Evolutionary conservation across 2,797 vertebrate species (phyloP), one percentile per base, ranked within the genome.

Genomic region (Euthynnus affinis): DNA sequence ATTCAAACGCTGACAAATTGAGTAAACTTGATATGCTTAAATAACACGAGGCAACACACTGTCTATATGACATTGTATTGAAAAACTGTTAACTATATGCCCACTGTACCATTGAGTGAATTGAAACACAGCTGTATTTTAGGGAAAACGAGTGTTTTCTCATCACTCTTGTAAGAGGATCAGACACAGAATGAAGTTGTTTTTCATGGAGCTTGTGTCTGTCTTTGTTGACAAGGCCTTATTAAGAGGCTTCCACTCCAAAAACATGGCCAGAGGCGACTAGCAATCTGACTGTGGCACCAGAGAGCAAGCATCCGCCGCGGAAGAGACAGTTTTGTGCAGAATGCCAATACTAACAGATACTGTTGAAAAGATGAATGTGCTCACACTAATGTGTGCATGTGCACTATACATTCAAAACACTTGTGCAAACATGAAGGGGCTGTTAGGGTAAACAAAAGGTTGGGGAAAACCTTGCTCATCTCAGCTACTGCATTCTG

Each of bases 191-290:
- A 90, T 87, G 57, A 88, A 92, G 89, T 70, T 74, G 77, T 86
- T 85, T 89, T 76, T 82, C 53, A 42, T 34, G 42, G 62, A 68
- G 72, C 79, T 73, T 49, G 66, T 74, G 76, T 73, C 85, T 81
- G 82, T 78, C 78, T 92, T 91, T 92, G 90, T 92, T 94, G 93
- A 94, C 93, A 88, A 85, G 87, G 75, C 71, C 84, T 91, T 87
- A 89, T 92, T 93, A 92, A 86, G 87, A 85, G 74, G 73, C 85
- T 88, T 71, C 80, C 66, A 59, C 55, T 87, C 81, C 78, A 91
- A 87, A 90, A 88, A 81, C 77, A 89, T 71, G 85, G 85, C 92
- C 86, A 60, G 88, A 87, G 92, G 92, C 85, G 42, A 90, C 82
- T 55, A 51, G 85, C 71, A 56, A 82, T 83, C 81, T 61, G 63